A percentile compares a stretch with the other conserved stretches of the same genome.
These are phyloP conservation scores for Eulemur albifrons DNA, from an alignment of 2,797 vertebrate species.

Conservation along the genomic window DNA sequence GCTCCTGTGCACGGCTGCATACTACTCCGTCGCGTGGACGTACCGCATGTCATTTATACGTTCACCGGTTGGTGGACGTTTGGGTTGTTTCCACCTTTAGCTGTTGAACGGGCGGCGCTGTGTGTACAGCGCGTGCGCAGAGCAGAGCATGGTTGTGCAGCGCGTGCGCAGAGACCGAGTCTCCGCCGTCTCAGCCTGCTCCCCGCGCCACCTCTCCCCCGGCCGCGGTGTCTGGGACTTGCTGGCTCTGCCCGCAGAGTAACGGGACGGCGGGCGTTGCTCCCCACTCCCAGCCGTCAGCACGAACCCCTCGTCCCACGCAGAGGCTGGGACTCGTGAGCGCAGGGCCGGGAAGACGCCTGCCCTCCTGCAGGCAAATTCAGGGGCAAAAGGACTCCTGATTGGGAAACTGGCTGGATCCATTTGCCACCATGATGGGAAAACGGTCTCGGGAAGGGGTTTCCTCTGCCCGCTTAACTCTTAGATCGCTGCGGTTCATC, in stretches of 20 bases:
- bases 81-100: background rate
- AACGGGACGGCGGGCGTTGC: background rate
- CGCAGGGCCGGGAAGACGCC: background rate
- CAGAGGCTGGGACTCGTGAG: background rate
- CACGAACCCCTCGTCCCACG: accelerated
- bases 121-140: too few relatives aligned
- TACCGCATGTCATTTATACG: too few relatives aligned
- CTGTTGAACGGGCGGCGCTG: accelerated
- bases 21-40: accelerated
- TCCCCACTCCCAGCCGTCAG: accelerated
- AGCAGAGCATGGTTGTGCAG: too few relatives aligned
- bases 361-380: background rate
- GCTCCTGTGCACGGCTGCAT: background rate
- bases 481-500: background rate
- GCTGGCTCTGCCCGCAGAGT: background rate
- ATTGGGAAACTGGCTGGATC: too few relatives aligned
- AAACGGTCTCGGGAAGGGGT: background rate
- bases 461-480: background rate
- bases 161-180: too few relatives aligned
- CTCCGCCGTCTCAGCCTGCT: too few relatives aligned
- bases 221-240: accelerated
- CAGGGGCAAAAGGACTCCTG: background rate
- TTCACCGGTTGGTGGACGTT: accelerated
- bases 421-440: accelerated
- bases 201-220: too few relatives aligned